Evolutionary conservation across 2,113 vertebrate species (phyloP).

Genomic region (Leptobrachium leishanense): DNA sequence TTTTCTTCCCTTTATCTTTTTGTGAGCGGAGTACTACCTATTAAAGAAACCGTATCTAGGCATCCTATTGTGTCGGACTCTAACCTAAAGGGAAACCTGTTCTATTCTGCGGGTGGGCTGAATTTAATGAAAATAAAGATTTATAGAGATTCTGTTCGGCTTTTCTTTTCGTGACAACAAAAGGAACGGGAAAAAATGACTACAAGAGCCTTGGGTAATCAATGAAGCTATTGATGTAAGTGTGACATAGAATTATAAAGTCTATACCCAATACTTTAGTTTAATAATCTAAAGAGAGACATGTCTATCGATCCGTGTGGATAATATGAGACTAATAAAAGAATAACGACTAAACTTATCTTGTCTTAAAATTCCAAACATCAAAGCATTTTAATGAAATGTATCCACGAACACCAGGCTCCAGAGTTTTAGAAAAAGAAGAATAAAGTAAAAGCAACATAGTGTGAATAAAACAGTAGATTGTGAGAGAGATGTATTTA

Average conservation of each 20-base stretch:
- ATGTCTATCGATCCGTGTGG: not conserved
- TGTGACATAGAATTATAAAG: not conserved
- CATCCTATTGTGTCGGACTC: not conserved
- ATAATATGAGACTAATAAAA: not conserved
- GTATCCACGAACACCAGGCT: too few species aligned
- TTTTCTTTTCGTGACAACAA: not conserved
- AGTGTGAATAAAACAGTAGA: too few species aligned
- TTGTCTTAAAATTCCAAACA: not conserved
- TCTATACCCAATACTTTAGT: not conserved
- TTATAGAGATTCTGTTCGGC: not conserved
- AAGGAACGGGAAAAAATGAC: not conserved
- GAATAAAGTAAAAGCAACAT: too few species aligned
- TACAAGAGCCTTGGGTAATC: not conserved
- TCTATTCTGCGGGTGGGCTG: not conserved
- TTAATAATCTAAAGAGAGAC: not conserved
- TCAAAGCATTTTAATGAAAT: too few species aligned
- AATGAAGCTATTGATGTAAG: not conserved
- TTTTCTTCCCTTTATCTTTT: conserved; percentile 76
- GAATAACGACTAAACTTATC: not conserved
- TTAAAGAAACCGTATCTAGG: conserved; percentile 60
- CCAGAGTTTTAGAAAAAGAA: too few species aligned
- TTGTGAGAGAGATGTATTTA: too few species aligned
- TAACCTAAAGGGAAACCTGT: not conserved
- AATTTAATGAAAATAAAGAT: not conserved
- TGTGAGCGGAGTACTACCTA: conserved; percentile 70